Evolutionary conservation across 2,797 vertebrate genomes (phyloP), one percentile per base, ranked within the genome.

Genomic region (Labroides dimidiatus): DNA sequence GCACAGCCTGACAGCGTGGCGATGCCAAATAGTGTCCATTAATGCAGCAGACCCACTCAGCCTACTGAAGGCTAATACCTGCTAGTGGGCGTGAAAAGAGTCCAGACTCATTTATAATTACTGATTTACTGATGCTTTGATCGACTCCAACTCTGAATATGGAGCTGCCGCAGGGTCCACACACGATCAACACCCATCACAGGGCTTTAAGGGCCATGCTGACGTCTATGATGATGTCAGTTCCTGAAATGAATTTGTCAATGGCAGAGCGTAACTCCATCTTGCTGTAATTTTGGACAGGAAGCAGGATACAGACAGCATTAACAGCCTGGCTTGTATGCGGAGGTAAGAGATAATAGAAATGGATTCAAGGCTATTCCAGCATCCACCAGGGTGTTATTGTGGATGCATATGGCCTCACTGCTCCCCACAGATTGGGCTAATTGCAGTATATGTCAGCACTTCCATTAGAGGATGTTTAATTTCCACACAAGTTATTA

Each of bases 401-500:
- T 72, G 70, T 51, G 62, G 47, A 79, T 65, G 79, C 70, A 76
- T 33, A 58, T 69, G 61, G 74, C 62, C 24, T 64, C 27, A 33
- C 52, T 41, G 58, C 80, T 90, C 89, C 87, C 88, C 69, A 66
- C 73, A 75, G 84, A 82, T 75, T 62, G 67, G 54, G 72, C 74
- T 92, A 90, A 90, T 90, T 89, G 80, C 85, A 50, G 76, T 81
- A 86, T 93, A 90, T 88, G 86, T 92, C 90, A 89, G 78, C 42
- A n/a, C 64, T 50, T 91, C 85, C 79, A 89, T 88, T 88, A 84
- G 73, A 88, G 82, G 79, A 66, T 57, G 68, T 86, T 90, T 89
- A 76, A 87, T 87, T 92, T 85, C 72, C 64, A 66, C 53, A 56
- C 53, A 74, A 78, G 64, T 80, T 81, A 83, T 69, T 84, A 77